Base-by-base conservation (phyloP, 1,140 invertebrate genomes). In the Stegodyphus mimosarum region DNA sequence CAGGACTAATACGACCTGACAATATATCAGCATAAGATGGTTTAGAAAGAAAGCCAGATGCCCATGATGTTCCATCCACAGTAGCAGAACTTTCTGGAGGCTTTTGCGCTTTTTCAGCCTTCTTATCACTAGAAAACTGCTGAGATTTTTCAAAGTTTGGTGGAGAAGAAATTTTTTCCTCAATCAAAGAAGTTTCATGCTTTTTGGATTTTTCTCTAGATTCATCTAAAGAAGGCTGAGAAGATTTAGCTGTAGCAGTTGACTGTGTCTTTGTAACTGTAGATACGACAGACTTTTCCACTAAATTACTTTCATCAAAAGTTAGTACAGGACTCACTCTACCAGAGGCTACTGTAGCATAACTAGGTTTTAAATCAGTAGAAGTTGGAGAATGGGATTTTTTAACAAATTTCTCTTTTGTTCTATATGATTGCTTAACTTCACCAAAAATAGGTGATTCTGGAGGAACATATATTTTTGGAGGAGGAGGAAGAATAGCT, bases 11-110 rank as follows among this genome's bases (percentile, higher is more conserved):
- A 9, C 81, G 69, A 10, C 81, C 81, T 11, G 77, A 85, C 50
- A 87, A 71, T 17, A 87, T 86, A 60, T 85, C 87, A 53, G 87
- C 87, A 80, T 87, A 87, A 13, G 87, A 85, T 33, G 87, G 87
- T 18, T 87, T 87, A 15, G 78, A 75, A 52, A 86, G 69, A 33
- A 83, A 83, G 13, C 86, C 86, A 52, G 71, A 80, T 49, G 86
- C 86, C 86, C 86, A 87, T 18, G 76, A 79, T 13, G 86, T 63
- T 9, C 83, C 50, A 60, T 83, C 64, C 15, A 50, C 18, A 49
- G 79, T 10, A 17, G 3, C 33, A 33, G 33, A 33, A 33, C 33
- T 33, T 33, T 33, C 33, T 33, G 33, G 33, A 33, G 33, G 33
- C 33, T 33, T 33, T 33, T 33, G 33, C 33, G 3, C 33, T 33